phyloP scores from a whole-genome alignment of 1,140 invertebrate genomes.

The Pseudomyrmex dendroicus region DNA sequence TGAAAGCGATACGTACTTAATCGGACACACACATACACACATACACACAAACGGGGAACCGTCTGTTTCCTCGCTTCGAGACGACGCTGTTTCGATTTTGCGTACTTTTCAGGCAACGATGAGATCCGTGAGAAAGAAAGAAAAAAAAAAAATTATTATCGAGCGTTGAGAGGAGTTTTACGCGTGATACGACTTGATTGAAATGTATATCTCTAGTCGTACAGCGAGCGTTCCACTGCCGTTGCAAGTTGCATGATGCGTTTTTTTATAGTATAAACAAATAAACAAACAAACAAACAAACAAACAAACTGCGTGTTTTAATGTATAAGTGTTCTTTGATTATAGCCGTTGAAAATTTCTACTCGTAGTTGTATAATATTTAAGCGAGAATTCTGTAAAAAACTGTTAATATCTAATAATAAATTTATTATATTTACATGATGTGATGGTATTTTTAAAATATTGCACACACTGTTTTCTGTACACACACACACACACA shows the following conservation, averaged over 20 bases:
- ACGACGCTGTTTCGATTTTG: conserved; percentile 4
- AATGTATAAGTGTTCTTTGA: conserved; percentile 56
- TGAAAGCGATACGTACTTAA: conserved; percentile 17
- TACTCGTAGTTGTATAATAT: conserved; percentile 80
- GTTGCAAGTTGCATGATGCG: conserved; percentile 38
- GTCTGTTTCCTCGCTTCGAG: conserved; percentile 23
- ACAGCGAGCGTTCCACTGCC: conserved; percentile 22
- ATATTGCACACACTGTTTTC: neutral
- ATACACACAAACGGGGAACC: neutral
- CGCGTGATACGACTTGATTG: conserved; percentile 58
- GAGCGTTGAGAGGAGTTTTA: neutral
- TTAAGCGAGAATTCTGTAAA: conserved; percentile 78
- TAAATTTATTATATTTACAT: conserved; percentile 82
- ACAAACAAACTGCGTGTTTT: neutral
- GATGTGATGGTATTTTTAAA: conserved; percentile 13
- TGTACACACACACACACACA: no score
- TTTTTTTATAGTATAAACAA: conserved; percentile 3
- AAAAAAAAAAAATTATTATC: no score
- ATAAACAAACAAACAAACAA: neutral
- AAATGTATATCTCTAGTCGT: conserved; percentile 70
- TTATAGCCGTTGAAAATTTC: conserved; percentile 62
- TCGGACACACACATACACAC: neutral
- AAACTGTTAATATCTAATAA: conserved; percentile 82
- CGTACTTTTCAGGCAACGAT: neutral
- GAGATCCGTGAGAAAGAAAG: neutral